These are phyloP conservation scores for Spizaetus ornatus DNA, from an alignment of 2,113 vertebrate genomes.

Conservation along the genomic window DNA sequence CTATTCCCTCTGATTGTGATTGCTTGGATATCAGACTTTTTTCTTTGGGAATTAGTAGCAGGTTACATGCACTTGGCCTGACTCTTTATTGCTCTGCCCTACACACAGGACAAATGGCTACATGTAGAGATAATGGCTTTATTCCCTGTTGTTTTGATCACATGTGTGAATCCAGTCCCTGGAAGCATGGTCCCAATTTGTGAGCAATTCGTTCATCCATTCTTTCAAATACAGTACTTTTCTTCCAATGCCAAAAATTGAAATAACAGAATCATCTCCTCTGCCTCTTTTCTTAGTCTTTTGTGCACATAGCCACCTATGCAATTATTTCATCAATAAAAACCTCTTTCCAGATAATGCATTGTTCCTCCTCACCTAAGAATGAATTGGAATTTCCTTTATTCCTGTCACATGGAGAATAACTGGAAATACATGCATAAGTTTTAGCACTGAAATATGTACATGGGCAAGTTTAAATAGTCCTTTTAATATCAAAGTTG, in stretches of 20 bases:
- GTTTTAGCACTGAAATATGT: neutral
- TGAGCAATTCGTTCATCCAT: slow-evolving; percentile 10
- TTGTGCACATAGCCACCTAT: neutral
- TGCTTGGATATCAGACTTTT: neutral
- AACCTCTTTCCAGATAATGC: neutral
- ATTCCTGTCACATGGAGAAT: neutral
- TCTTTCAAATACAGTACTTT: neutral
- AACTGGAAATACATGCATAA: neutral
- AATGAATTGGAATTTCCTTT: neutral
- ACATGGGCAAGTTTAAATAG: neutral
- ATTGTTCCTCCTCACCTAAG: neutral
- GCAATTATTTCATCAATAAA: neutral
- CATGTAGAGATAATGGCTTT: neutral
- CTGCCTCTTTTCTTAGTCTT: neutral
- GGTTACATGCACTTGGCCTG: neutral
- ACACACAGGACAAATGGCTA: neutral
- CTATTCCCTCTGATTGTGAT: neutral
- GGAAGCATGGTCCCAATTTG: neutral
- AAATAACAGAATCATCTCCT: neutral
- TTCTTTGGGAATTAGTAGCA: neutral
- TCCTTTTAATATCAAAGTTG: neutral
- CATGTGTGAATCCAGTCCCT: neutral
- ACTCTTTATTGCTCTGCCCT: neutral
- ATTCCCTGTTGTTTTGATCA: neutral
- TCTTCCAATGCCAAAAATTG: neutral